Evolutionary conservation across 2,113 vertebrate genomes (phyloP), one percentile per base, ranked within the genome.

Genomic region (Psettodes erumei): DNA sequence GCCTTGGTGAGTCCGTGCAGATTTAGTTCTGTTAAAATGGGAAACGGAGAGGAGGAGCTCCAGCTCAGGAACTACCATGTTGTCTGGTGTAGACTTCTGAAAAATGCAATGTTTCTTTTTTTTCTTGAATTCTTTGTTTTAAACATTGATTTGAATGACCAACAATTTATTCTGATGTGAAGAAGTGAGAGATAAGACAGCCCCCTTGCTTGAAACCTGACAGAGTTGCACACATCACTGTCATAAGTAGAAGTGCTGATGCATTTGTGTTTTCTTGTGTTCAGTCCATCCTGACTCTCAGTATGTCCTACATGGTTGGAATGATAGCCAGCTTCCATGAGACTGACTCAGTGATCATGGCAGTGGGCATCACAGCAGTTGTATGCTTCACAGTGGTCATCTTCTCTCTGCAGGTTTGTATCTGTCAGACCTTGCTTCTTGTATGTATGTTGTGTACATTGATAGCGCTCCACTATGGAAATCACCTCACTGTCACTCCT

Each of bases 301-400:
- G 96, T 77, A 86, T 98, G 90, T 98, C 96, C 72, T 98, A 98
- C 95, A 98, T 98, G 97, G 96, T 98, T 92, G 97, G 96, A 38
- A 96, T 97, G 95, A 96, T 99, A 0, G 96, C 97, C 90, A 98
- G 96, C 86, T 98, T 95, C 91, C 97, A 98, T 12, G 27, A 96
- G 32, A 97, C 97, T 0, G 95, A 99, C 0, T 89, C 95, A 0
- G 97, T 99, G 71, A 94, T 99, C 89, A 98, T 98, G 94, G 97
- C 97, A 0, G 94, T 99, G n/a, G 97, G 97, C 77, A 98, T 99
- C 91, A 99, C 97, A 2, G 94, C 94, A 0, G 86, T 91, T 0
- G 97, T 98, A 61, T 98, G 97, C 94, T 98, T 98, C 84, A 95
- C 96, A 0, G 96, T 99, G 1, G 96, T 99, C 80, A 85, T 99